These are phyloP conservation scores for Diglossa cyanea DNA, from an alignment of 2,797 vertebrate species.

Conservation along the genomic window DNA sequence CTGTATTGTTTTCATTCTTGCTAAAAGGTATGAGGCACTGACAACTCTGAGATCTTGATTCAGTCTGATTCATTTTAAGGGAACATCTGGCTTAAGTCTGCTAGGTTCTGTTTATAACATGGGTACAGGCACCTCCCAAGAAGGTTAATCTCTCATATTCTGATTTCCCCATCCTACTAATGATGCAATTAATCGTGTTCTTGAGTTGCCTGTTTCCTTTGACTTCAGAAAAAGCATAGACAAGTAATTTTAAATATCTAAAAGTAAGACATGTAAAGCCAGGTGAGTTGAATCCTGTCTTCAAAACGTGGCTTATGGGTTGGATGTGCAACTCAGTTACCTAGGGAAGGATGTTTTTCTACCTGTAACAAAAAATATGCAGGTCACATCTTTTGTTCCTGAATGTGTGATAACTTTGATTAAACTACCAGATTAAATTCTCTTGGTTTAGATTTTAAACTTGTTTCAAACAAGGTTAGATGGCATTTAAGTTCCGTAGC, in stretches of 20 bases:
- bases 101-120: neutral
- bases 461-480: slow-evolving; percentile 35
- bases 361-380: neutral
- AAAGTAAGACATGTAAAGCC: neutral
- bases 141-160: neutral
- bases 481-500: slow-evolving; percentile 37
- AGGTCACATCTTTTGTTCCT: neutral
- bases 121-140: neutral
- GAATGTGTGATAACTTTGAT: slow-evolving; percentile 30
- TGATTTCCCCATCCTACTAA: neutral
- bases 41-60: neutral
- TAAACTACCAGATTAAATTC: slow-evolving; percentile 31
- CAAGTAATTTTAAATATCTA: neutral
- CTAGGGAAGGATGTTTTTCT: neutral
- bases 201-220: neutral
- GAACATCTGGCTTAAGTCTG: neutral
- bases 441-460: slow-evolving; percentile 29
- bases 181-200: neutral
- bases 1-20: neutral
- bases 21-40: neutral
- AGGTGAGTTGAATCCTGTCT: neutral
- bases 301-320: neutral
- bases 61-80: neutral
- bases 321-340: neutral
- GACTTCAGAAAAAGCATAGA: neutral